Evolutionary conservation across 2,797 vertebrate species (phyloP).

Genomic region (Pantherophis alleghaniensis): DNA sequence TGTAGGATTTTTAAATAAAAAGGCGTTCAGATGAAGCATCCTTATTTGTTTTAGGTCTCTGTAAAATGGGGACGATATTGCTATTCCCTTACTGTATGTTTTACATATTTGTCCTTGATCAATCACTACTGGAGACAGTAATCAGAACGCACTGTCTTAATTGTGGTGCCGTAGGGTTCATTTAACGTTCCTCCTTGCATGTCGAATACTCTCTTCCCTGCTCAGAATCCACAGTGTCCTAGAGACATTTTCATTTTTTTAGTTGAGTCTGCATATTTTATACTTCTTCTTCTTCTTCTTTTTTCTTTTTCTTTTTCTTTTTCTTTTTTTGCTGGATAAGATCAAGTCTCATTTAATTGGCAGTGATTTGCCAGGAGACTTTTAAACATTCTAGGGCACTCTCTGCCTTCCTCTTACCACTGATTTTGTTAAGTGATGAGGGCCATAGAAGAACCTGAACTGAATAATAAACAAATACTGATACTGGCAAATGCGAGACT

Average conservation of each 20-base stretch:
- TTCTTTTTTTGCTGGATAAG: conserved; percentile 14
- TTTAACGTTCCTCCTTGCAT: conserved; percentile 60
- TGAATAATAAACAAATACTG: conserved; percentile 7
- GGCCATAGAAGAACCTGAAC: not conserved
- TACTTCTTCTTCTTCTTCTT: not conserved
- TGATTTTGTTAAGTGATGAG: conserved; percentile 23
- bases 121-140: conserved; percentile 70
- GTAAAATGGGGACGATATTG: conserved; percentile 68
- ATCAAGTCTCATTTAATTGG: conserved; percentile 47
- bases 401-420: not conserved
- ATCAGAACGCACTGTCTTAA: conserved; percentile 69
- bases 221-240: conserved; percentile 22
- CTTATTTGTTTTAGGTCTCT: conserved; percentile 67
- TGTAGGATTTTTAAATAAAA: not conserved
- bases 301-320: not conserved
- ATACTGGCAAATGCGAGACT: conserved; percentile 20
- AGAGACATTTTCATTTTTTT: conserved; percentile 64
- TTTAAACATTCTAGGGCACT: conserved; percentile 28
- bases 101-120: conserved; percentile 70
- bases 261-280: conserved; percentile 55
- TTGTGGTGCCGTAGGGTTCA: conserved; percentile 64
- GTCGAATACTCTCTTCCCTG: conserved; percentile 48
- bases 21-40: not conserved
- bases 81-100: conserved; percentile 65
- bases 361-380: conserved; percentile 39